Evolutionary conservation across 2,797 vertebrate species (phyloP).

Genomic region (Crypturellus tataupa): DNA sequence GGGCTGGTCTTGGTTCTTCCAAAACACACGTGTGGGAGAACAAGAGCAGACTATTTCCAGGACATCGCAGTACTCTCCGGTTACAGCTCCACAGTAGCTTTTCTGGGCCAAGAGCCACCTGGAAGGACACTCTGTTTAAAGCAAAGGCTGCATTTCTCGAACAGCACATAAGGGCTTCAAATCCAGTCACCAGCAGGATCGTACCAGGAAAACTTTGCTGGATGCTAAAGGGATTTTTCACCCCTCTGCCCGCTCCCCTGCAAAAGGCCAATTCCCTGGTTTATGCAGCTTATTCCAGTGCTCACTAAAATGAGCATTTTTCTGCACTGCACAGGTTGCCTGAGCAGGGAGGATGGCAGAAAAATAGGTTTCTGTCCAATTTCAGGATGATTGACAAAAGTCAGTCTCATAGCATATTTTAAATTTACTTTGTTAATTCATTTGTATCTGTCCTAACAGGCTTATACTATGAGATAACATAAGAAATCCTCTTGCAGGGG

Average conservation of each 20-base stretch:
- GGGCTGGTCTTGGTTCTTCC: neutral
- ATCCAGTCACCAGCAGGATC: neutral
- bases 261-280: neutral
- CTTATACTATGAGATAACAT: neutral
- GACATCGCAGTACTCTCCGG: neutral
- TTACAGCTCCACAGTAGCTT: neutral
- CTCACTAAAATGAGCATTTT: neutral
- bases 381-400: neutral
- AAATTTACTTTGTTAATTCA: neutral
- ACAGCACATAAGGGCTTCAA: constrained; percentile 3
- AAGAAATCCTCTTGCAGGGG: neutral
- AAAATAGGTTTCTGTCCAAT: neutral
- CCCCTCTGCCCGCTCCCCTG: neutral
- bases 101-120: constrained; percentile 52
- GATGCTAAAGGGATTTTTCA: neutral
- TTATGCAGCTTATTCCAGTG: neutral
- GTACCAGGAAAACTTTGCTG: neutral
- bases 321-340: neutral
- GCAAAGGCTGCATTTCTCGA: neutral
- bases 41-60: constrained; percentile 53
- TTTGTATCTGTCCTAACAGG: neutral
- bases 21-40: constrained; percentile 2
- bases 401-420: neutral
- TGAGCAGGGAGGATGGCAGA: neutral
- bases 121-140: constrained; percentile 10